Base-by-base conservation (phyloP, 1,140 invertebrate species). In the Heterodera schachtii region DNA sequence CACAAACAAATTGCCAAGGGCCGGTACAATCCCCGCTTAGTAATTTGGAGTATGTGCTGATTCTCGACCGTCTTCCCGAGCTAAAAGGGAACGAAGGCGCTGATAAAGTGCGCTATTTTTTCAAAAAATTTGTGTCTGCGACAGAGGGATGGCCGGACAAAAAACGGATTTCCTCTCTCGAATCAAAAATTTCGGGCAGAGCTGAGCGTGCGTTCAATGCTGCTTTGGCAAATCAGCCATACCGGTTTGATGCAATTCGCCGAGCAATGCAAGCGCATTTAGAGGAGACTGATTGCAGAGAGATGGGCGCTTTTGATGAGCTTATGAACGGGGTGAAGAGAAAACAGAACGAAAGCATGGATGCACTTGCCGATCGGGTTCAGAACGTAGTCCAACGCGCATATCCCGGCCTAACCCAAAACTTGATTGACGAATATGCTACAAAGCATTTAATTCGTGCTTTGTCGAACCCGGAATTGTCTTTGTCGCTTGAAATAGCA, bases 301-400 rank as follows among this genome's bases (percentile, higher is more conserved):
- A 71, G 44, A 43, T 46, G 69, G 69, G 69, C 1, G 69, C 69
- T 5, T 71, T 71, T 71, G 69, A 71, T 46, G 69, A 71, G 31
- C 31, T 31, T 31, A 31, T 31, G 31, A 31, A 31, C 1, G 31
- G 31, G 1, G 31, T 31, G 31, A 71, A 71, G 44, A 7, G 69
- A 9, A 71, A 73, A 19, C 43, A 7, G 43, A 19, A 49, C 11
- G 70, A 73, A 19, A 11, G 16, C 3, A 13, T 73, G 70, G 70
- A 73, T 19, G 70, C 43, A 19, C 47, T 73, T 11, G 70, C 70
- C 43, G 70, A 73, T 19, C 43, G 70, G n/a, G 19, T 73, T 19
- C 43, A 44, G n/a, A 49, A 19, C 43, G 3, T 73, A 4, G 70
- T 73, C 11, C 13, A 11, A 19, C 43, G 47, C 3, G 70, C 70